Conservation (phyloP, 2,888 invertebrate species). For the Exephanes ischioxanthus region DNA sequence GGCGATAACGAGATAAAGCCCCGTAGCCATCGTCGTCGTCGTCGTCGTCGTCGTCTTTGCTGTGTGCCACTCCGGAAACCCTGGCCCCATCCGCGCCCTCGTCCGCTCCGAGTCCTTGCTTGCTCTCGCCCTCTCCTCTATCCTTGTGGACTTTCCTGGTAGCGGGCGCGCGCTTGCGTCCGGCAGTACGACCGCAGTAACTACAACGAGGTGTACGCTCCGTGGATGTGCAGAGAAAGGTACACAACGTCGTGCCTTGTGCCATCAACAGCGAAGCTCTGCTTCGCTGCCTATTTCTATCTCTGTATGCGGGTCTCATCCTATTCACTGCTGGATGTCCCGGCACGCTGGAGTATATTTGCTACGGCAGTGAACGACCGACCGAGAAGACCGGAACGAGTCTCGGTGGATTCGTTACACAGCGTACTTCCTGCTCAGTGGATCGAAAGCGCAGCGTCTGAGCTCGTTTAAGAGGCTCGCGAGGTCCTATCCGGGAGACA, state of each 20-base stretch:
- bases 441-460: constrained; percentile 13
- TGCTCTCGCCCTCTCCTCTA: constrained; percentile 29
- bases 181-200: constrained; percentile 54
- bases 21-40: constrained; percentile 52
- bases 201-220: constrained; percentile 48
- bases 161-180: constrained; percentile 25
- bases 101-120: not conserved
- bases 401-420: constrained; percentile 22
- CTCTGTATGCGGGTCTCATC: constrained; percentile 15
- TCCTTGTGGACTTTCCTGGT: constrained; percentile 43
- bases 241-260: constrained; percentile 37
- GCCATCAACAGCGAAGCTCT: constrained; percentile 34
- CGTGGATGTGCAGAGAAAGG: constrained; percentile 10
- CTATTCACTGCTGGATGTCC: constrained; percentile 24
- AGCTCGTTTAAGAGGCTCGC: not conserved
- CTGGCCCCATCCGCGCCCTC: constrained; percentile 37
- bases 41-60: constrained; percentile 66
- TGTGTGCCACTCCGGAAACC: constrained; percentile 64
- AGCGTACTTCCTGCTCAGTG: not conserved
- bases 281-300: constrained; percentile 24
- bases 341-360: constrained; percentile 11
- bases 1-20: constrained; percentile 76
- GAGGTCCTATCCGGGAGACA: not conserved
- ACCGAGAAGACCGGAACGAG: constrained; percentile 3
- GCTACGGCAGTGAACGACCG: constrained; percentile 2